Evolutionary conservation across 1,140 invertebrate genomes (phyloP).

Genomic region (Rhagoletis zephyria): DNA sequence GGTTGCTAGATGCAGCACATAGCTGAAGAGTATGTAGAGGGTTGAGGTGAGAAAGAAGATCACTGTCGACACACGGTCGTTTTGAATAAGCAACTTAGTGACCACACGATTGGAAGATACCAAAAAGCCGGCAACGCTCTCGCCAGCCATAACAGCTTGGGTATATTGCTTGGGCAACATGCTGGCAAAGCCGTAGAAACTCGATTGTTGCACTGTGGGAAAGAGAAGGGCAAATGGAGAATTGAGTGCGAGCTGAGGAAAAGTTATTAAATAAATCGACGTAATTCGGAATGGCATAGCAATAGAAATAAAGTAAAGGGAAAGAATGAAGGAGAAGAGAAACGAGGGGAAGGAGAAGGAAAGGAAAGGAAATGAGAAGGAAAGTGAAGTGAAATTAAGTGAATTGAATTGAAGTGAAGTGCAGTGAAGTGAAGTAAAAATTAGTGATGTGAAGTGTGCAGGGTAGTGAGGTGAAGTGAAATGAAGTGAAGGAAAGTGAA

Average conservation of each 20-base stretch:
- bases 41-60: constrained; percentile 89
- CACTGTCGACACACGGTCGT: constrained; percentile 85
- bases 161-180: constrained; percentile 90
- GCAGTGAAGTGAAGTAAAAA: background rate
- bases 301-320: too few species aligned
- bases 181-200: constrained; percentile 94
- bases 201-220: constrained; percentile 87
- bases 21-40: constrained; percentile 82
- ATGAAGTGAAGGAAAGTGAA: too few species aligned
- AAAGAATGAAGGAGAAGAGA: too few species aligned
- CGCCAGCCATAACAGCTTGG: constrained; percentile 93
- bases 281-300: too few species aligned
- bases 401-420: background rate
- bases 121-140: constrained; percentile 91
- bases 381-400: background rate
- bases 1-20: constrained; percentile 83
- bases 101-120: constrained; percentile 87
- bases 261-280: too few species aligned
- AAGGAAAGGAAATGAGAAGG: background rate
- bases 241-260: too few species aligned
- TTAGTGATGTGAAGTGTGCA: too few species aligned
- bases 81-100: constrained; percentile 83
- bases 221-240: too few species aligned
- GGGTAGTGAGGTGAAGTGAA: too few species aligned
- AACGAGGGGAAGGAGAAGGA: too few species aligned